phyloP scores from a whole-genome alignment of 2,797 vertebrate species.

The Liparis tanakae region DNA sequence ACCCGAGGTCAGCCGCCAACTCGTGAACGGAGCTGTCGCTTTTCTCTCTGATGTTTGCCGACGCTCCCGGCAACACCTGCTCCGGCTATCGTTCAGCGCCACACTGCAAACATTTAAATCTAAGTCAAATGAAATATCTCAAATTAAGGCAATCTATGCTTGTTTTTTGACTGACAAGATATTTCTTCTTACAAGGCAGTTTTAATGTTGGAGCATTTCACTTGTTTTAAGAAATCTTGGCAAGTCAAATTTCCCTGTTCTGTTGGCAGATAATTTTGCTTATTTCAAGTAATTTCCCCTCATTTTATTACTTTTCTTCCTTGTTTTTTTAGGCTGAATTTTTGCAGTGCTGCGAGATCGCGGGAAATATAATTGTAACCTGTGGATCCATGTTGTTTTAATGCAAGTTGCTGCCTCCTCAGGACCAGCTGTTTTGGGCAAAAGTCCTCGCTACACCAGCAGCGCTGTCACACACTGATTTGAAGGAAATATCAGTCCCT shows the following conservation, averaged over 20 bases:
- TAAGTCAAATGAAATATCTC: no score
- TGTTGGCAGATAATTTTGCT: no score
- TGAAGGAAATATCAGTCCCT: background rate
- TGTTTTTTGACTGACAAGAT: no score
- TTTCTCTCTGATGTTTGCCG: constrained; percentile 1
- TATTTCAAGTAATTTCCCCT: no score
- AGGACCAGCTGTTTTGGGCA: background rate
- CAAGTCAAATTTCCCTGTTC: no score
- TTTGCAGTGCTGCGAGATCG: constrained; percentile 3
- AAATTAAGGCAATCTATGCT: no score
- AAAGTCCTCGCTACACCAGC: background rate
- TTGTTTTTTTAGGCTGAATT: no score
- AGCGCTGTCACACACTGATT: background rate
- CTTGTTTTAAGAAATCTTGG: no score
- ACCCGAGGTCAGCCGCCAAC: constrained; percentile 19
- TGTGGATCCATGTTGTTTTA: constrained; percentile 9
- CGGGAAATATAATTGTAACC: constrained; percentile 28
- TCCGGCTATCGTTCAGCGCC: background rate
- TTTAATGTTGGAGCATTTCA: no score
- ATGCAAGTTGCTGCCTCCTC: constrained; percentile 30
- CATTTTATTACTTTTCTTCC: no score
- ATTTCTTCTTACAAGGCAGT: no score
- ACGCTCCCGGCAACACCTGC: constrained; percentile 13
- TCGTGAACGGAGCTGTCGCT: constrained; percentile 19
- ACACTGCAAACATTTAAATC: no score